Percentiles rank a stretch among this genome's conserved stretches.
Evolutionary conservation across 2,888 invertebrate species (phyloP).

Genomic region (Orthosia cruda): DNA sequence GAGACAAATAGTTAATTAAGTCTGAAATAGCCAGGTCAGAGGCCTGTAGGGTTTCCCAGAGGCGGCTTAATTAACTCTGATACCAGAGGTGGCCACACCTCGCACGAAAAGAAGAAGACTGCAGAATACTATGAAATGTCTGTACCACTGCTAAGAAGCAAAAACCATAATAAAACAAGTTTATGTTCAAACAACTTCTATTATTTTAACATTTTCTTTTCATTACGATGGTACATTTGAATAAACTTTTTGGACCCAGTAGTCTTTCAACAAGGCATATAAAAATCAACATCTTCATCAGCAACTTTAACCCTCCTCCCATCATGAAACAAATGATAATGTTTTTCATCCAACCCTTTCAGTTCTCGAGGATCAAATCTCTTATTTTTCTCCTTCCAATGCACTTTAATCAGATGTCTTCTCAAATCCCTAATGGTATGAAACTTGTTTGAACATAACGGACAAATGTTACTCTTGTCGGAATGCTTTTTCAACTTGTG

Average conservation of each 20-base stretch:
- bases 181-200: not conserved
- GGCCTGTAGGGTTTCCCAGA: too few relatives aligned
- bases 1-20: too few relatives aligned
- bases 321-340: slow-evolving; percentile 76
- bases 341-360: slow-evolving; percentile 69
- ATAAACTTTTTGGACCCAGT: too few relatives aligned
- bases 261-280: slow-evolving; percentile 52
- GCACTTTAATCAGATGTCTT: slow-evolving; percentile 77
- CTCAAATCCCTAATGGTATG: slow-evolving; percentile 74
- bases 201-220: too few relatives aligned
- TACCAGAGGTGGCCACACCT: too few relatives aligned
- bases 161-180: not conserved
- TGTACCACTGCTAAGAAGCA: not conserved
- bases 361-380: slow-evolving; percentile 73
- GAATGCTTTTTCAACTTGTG: slow-evolving; percentile 77
- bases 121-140: too few relatives aligned
- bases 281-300: slow-evolving; percentile 56
- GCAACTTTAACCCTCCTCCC: slow-evolving; percentile 62
- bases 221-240: too few relatives aligned
- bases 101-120: too few relatives aligned
- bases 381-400: slow-evolving; percentile 75
- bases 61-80: too few relatives aligned
- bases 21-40: too few relatives aligned
- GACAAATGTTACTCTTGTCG: slow-evolving; percentile 75
- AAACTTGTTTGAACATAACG: slow-evolving; percentile 77